Percentiles rank a stretch among this genome's conserved stretches.
phyloP scores from a whole-genome alignment of 2,888 invertebrate genomes.

The Noctua janthina region DNA sequence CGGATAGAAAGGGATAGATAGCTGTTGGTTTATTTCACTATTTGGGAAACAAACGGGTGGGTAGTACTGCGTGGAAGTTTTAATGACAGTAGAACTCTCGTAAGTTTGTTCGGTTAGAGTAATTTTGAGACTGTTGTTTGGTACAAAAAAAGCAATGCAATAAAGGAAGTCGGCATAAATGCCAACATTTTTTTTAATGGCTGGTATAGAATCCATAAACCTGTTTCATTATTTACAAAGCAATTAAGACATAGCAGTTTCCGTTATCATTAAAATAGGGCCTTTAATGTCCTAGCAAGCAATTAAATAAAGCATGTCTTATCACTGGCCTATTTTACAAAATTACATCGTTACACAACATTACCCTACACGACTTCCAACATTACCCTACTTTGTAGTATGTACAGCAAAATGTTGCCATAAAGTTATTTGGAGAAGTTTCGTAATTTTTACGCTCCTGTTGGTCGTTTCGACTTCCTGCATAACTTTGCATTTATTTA shows the following conservation, averaged over 20 bases:
- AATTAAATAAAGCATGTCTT: constrained; percentile 32
- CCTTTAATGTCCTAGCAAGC: background rate
- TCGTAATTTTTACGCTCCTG: constrained; percentile 54
- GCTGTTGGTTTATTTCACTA: constrained; percentile 44
- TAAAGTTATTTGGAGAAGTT: constrained; percentile 47
- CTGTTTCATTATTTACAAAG: constrained; percentile 4
- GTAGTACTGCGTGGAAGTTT: constrained; percentile 35
- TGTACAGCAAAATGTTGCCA: constrained; percentile 23
- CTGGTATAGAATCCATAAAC: background rate
- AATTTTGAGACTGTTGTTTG: background rate
- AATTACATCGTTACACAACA: constrained; percentile 12
- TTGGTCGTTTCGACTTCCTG: constrained; percentile 59
- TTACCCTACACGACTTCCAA: background rate
- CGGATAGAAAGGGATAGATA: constrained; percentile 38
- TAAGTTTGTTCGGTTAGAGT: background rate
- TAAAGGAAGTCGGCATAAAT: background rate
- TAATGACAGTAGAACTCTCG: background rate
- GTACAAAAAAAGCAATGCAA: background rate
- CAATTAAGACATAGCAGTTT: background rate
- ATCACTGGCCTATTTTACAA: constrained; percentile 23
- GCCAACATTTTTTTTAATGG: background rate
- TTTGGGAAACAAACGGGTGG: constrained; percentile 50
- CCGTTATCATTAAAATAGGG: background rate
- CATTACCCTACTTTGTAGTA: constrained; percentile 30
- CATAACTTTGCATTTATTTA: constrained; percentile 57